These are phyloP conservation scores for Cryptoprocta ferox DNA, from an alignment of 2,797 vertebrate species.

Conservation along the genomic window DNA sequence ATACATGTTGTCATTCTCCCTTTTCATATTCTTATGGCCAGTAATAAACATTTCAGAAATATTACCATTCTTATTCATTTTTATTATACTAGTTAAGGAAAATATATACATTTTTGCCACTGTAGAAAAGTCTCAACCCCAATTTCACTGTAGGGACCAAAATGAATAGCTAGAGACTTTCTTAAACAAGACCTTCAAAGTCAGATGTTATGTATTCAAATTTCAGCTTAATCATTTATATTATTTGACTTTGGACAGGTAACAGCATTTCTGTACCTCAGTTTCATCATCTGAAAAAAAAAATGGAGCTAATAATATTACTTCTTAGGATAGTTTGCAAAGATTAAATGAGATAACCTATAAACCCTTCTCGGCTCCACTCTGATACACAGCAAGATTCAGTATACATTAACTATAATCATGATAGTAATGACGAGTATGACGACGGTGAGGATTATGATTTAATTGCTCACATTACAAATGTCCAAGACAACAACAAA, in stretches of 20 bases:
- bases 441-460: background rate
- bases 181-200: background rate
- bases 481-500: background rate
- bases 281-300: conserved; percentile 28
- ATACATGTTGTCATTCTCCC: background rate
- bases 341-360: background rate
- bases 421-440: background rate
- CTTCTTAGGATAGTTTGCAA: background rate
- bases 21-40: background rate
- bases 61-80: background rate
- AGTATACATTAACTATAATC: background rate
- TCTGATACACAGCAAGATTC: background rate
- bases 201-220: background rate
- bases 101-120: conserved; percentile 29
- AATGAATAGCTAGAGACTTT: background rate
- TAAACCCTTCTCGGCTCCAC: background rate
- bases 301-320: background rate
- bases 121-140: background rate
- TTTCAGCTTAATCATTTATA: background rate
- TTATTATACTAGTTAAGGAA: conserved; percentile 27
- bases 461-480: background rate
- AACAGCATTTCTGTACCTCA: background rate
- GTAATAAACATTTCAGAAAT: conserved; percentile 57
- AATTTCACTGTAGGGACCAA: background rate
- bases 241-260: background rate